These are phyloP conservation scores for Megaceryle torquata DNA, from an alignment of 2,113 vertebrate species.

Conservation along the genomic window DNA sequence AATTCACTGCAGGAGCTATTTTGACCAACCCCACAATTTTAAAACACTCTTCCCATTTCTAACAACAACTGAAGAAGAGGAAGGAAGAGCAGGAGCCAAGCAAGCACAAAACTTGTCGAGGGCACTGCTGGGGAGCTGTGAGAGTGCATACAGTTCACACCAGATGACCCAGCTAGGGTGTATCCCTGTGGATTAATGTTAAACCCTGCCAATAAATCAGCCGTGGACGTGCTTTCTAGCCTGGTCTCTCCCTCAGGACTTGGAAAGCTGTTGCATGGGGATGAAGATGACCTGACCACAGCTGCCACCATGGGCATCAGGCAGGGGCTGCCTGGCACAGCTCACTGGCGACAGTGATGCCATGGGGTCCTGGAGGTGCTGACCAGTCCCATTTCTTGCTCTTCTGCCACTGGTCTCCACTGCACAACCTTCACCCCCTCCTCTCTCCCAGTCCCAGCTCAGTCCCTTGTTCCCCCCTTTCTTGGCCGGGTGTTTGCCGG, in stretches of 20 bases:
- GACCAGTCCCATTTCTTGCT: not conserved
- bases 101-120: not conserved
- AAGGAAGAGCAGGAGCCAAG: not conserved
- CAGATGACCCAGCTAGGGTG: not conserved
- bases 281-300: not conserved
- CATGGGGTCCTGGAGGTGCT: rapidly evolving
- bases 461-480: not conserved
- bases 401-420: not conserved
- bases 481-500: not conserved
- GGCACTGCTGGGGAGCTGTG: not conserved
- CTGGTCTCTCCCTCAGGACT: not conserved
- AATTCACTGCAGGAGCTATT: not conserved
- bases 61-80: not conserved
- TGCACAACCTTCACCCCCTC: not conserved
- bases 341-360: rapidly evolving
- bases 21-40: not conserved
- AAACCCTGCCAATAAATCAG: not conserved
- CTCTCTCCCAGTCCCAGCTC: rapidly evolving
- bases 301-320: rapidly evolving
- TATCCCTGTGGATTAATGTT: not conserved
- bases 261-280: not conserved
- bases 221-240: not conserved
- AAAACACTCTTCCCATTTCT: not conserved
- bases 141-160: not conserved
- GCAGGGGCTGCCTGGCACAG: not conserved